Conservation (phyloP, 2,888 invertebrate genomes). For the Plebejus argus region DNA sequence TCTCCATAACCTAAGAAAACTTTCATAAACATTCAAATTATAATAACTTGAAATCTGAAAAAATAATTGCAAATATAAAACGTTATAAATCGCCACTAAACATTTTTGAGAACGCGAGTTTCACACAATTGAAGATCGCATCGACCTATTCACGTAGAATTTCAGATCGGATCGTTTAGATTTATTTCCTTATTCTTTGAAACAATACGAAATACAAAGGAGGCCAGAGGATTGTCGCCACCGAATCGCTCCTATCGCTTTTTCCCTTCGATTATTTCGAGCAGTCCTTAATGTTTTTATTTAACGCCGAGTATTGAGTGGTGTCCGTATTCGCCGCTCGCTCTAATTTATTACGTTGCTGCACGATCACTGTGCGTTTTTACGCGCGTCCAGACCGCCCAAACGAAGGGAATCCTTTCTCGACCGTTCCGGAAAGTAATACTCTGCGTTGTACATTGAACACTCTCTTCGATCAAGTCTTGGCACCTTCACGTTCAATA, state of each 20-base stretch:
- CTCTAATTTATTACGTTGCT: conserved; percentile 75
- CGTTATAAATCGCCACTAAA: neutral
- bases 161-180: conserved; percentile 36
- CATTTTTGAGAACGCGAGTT: conserved; percentile 10
- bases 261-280: conserved; percentile 74
- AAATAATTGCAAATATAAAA: neutral
- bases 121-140: conserved; percentile 31
- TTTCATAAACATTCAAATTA: neutral
- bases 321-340: conserved; percentile 73
- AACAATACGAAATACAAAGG: conserved; percentile 41
- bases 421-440: neutral
- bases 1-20: too few relatives aligned
- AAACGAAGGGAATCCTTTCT: conserved; percentile 36
- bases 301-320: conserved; percentile 75
- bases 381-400: conserved; percentile 54
- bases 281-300: conserved; percentile 79
- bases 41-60: neutral
- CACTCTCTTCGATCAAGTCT: neutral
- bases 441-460: neutral
- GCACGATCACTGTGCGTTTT: conserved; percentile 64
- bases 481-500: neutral
- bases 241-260: conserved; percentile 75
- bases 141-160: conserved; percentile 27
- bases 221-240: conserved; percentile 47
- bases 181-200: conserved; percentile 43